Percentiles rank a stretch among this genome's conserved stretches.
phyloP scores from a whole-genome alignment of 2,797 vertebrate genomes.

The Sylvia borin region DNA sequence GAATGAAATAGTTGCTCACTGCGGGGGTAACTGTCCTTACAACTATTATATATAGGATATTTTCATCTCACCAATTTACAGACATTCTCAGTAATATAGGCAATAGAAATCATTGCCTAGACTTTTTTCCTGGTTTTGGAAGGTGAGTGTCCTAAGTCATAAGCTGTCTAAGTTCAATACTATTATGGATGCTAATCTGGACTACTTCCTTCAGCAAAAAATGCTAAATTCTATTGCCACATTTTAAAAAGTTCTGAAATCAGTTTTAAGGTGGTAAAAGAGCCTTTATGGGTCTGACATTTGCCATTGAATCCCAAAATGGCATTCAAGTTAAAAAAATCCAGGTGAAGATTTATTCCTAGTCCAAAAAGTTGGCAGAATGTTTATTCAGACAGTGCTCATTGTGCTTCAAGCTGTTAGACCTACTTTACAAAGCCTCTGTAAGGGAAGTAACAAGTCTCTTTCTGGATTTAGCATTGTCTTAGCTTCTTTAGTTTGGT shows the following conservation, averaged over 20 bases:
- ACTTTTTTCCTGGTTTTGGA: background rate
- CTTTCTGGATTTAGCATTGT: background rate
- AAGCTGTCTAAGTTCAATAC: background rate
- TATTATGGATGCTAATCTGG: background rate
- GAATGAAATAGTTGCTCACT: background rate
- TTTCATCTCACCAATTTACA: background rate
- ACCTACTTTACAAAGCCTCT: background rate
- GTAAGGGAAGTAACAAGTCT: background rate
- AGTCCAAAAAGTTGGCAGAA: background rate
- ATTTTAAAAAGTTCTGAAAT: background rate
- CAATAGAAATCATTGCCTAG: background rate
- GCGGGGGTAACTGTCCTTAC: background rate
- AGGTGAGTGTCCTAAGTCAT: background rate
- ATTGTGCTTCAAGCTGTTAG: background rate
- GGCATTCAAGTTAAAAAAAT: background rate
- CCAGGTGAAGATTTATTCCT: background rate
- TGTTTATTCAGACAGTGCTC: background rate
- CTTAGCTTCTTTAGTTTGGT: background rate
- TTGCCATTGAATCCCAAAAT: background rate
- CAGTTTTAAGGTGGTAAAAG: background rate
- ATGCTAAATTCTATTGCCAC: background rate
- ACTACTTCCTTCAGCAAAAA: background rate
- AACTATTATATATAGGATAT: background rate
- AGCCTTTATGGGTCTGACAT: background rate
- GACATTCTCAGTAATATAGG: background rate